These are phyloP conservation scores for Chiroxiphia lanceolata DNA, from an alignment of 2,797 vertebrate species.

Conservation along the genomic window DNA sequence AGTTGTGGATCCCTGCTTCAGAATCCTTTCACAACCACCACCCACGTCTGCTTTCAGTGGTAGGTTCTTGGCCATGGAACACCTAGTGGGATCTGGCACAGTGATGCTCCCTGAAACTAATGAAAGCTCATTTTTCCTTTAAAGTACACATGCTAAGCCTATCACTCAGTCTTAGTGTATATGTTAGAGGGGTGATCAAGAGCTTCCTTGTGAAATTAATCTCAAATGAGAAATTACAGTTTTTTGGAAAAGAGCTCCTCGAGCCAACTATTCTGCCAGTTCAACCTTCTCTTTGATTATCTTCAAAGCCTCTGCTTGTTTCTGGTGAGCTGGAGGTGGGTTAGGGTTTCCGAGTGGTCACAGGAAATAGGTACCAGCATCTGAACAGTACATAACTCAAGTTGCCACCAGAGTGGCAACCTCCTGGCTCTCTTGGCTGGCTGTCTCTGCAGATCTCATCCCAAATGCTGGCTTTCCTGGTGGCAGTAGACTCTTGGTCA, in stretches of 20 bases:
- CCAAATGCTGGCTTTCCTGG: neutral
- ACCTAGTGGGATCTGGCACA: neutral
- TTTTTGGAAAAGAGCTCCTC: neutral
- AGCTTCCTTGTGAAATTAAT: neutral
- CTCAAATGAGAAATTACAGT: neutral
- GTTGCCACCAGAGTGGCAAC: fast-evolving
- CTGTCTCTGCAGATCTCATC: neutral
- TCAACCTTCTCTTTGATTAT: neutral
- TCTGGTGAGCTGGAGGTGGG: neutral
- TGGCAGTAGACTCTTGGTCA: neutral
- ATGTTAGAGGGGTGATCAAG: neutral
- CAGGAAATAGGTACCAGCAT: neutral
- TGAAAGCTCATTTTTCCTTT: neutral
- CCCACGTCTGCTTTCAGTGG: fast-evolving
- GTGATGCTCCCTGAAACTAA: neutral
- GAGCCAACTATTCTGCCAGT: neutral
- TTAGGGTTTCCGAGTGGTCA: neutral
- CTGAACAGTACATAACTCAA: neutral
- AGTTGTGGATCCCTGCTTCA: neutral
- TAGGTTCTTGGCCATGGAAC: neutral
- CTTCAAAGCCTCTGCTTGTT: neutral
- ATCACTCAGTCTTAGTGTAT: neutral
- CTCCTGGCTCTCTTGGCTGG: neutral
- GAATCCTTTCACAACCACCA: neutral
- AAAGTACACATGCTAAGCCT: neutral